These are phyloP conservation scores for Chrysaora quinquecirrha DNA, from an alignment of 30 jellyfish, hydroid and myxozoan genomes.

Conservation along the genomic window DNA sequence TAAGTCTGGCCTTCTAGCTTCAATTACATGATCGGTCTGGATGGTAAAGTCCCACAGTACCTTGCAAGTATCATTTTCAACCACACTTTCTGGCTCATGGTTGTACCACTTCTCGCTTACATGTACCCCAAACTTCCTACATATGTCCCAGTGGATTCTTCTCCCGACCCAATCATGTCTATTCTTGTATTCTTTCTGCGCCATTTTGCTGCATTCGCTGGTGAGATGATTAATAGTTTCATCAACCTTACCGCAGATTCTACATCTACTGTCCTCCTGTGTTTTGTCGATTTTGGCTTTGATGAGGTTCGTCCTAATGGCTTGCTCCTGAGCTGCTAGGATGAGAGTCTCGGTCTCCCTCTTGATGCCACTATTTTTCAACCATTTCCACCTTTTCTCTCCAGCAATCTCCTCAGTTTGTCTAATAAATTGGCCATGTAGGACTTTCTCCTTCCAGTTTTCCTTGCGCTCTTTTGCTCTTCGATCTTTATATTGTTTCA, in stretches of 20 bases:
- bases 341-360: conserved; percentile 41
- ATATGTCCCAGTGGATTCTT: conserved; percentile 37
- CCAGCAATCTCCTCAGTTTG: conserved; percentile 7
- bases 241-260: conserved; percentile 28
- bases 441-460: conserved; percentile 35
- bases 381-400: conserved; percentile 23
- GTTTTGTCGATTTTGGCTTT: conserved; percentile 50
- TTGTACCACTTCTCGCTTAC: background rate
- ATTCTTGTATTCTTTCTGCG: conserved; percentile 24
- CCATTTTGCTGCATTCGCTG: conserved; percentile 51
- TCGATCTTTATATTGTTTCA: background rate
- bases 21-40: conserved; percentile 29
- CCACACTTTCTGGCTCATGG: conserved; percentile 2
- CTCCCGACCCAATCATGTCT: conserved; percentile 29
- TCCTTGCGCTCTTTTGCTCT: conserved; percentile 33
- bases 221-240: conserved; percentile 44
- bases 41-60: background rate
- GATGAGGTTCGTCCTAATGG: conserved; percentile 43
- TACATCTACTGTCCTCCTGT: conserved; percentile 35
- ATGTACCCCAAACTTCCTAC: conserved; percentile 3
- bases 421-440: background rate
- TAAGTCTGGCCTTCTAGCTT: conserved; percentile 27
- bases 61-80: background rate
- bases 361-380: conserved; percentile 11
- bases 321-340: conserved; percentile 54